A percentile compares a stretch with the other conserved stretches of the same genome.
Conservation (phyloP, 2,797 vertebrate genomes). For the Pseudochaenichthys georgianus region DNA sequence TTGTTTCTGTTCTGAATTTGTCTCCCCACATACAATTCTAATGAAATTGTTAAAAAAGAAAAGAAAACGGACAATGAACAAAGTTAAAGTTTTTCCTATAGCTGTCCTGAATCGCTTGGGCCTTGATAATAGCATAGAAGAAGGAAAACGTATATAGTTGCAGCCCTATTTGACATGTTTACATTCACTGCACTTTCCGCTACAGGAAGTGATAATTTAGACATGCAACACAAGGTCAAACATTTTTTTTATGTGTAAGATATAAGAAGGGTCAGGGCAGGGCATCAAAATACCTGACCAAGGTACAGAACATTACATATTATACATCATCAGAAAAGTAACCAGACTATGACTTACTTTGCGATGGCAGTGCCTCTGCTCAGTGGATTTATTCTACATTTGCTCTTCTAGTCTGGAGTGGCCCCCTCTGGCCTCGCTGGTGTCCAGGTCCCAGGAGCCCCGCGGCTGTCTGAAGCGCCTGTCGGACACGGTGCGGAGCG, state of each 20-base stretch:
- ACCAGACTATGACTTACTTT: neutral
- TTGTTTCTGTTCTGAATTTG: too few species aligned
- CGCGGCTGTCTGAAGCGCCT: slow-evolving; percentile 91
- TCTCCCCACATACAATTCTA: too few species aligned
- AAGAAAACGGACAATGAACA: too few species aligned
- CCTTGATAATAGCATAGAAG: too few species aligned
- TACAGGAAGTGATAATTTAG: neutral
- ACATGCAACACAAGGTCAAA: neutral
- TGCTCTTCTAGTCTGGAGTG: slow-evolving; percentile 85
- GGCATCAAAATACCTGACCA: neutral
- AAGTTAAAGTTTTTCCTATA: too few species aligned
- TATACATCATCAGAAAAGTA: neutral
- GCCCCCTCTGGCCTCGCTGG: slow-evolving; percentile 86
- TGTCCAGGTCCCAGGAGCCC: slow-evolving; percentile 87
- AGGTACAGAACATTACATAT: neutral
- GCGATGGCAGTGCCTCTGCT: neutral
- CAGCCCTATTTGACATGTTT: neutral
- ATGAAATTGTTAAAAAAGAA: too few species aligned
- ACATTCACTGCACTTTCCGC: neutral
- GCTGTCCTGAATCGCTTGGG: too few species aligned
- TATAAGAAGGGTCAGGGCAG: neutral
- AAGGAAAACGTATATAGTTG: too few species aligned
- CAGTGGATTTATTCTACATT: neutral
- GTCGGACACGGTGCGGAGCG: slow-evolving; percentile 83
- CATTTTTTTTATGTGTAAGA: neutral